A percentile compares a stretch with the other conserved stretches of the same genome.
These are phyloP conservation scores for Abramis brama DNA, from an alignment of 2,113 vertebrate species.

Conservation along the genomic window DNA sequence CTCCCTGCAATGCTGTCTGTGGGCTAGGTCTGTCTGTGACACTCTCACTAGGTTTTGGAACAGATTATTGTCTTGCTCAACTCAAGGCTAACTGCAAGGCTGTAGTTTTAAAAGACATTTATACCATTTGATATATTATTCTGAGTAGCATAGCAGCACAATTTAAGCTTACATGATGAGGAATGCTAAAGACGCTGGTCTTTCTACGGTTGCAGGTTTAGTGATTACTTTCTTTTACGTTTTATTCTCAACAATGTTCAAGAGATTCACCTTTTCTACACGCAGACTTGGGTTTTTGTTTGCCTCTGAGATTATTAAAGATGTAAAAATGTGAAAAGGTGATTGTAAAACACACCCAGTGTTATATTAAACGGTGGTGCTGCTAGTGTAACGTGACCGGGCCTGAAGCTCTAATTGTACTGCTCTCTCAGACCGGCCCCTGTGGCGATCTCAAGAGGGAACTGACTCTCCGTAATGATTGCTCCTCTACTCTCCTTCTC, in stretches of 20 bases:
- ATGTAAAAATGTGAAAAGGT: not conserved
- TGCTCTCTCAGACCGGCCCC: slow-evolving; percentile 25
- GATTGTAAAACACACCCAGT: not conserved
- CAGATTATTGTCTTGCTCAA: not conserved
- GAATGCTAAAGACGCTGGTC: not conserved
- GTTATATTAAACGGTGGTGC: not conserved
- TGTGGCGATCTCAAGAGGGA: slow-evolving; percentile 27
- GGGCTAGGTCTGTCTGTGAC: too few relatives aligned
- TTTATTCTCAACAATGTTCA: not conserved
- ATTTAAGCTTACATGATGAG: too few relatives aligned
- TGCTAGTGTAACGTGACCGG: not conserved
- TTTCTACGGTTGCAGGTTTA: not conserved
- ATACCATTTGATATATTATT: too few relatives aligned
- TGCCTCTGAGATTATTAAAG: not conserved
- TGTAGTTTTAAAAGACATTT: too few relatives aligned
- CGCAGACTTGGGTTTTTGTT: not conserved
- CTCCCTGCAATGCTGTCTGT: not conserved
- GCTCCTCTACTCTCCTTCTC: not conserved
- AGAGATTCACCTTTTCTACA: not conserved
- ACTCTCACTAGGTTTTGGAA: not conserved
- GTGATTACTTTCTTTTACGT: not conserved
- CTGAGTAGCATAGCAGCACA: too few relatives aligned
- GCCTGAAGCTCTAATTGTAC: slow-evolving; percentile 15
- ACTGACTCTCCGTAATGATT: slow-evolving; percentile 12
- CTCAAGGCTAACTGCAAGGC: not conserved